Evolutionary conservation across 2,797 vertebrate species (phyloP), one percentile per base, ranked within the genome.

Genomic region (Ceryle rudis): DNA sequence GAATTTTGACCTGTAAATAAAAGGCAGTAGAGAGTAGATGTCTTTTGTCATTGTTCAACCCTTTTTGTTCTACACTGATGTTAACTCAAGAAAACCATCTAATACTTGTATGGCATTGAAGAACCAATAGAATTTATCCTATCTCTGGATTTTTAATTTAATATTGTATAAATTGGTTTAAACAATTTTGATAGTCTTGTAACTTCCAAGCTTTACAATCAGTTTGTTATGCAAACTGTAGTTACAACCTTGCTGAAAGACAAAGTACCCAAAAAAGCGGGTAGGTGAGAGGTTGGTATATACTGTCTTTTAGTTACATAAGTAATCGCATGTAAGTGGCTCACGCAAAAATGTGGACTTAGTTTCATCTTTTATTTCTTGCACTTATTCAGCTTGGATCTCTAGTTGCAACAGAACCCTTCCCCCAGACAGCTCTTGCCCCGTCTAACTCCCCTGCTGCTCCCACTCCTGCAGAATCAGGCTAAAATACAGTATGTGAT

Each of bases 81-180:
- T 1, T 35, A 42, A 93, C 35, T 65, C 42, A 54, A 61, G 61
- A 74, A 91, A 96, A 94, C 85, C 87, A 93, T 90, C 86, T 71
- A 93, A 95, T 95, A 97, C 37, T 94, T 96, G 95, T 95, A 95
- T 95, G 86, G 86, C 95, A 95, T 89, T 96, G 95, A 86, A 92
- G 80, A 89, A 92, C 62, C 82, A 82, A 87, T 31, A 60, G 67
- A 96, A 82, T 66, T 91, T 96, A 95, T 94, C 86, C 90, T 94
- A 65, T 93, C 67, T 95, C 78, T 95, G 96, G 95, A 96, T 97
- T 95, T 94, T 94, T 95, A 84, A 94, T 84, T 95, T 80, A 93
- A 93, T 94, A 55, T 41, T 96, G 52, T 96, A 93, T 92, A 94
- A 96, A 95, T 67, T 89, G 67, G 18, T 96, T 95, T 88, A 93